Evolutionary conservation across 2,113 vertebrate species (phyloP), one percentile per base, ranked within the genome.

Genomic region (Tretioscincus oriximinensis): DNA sequence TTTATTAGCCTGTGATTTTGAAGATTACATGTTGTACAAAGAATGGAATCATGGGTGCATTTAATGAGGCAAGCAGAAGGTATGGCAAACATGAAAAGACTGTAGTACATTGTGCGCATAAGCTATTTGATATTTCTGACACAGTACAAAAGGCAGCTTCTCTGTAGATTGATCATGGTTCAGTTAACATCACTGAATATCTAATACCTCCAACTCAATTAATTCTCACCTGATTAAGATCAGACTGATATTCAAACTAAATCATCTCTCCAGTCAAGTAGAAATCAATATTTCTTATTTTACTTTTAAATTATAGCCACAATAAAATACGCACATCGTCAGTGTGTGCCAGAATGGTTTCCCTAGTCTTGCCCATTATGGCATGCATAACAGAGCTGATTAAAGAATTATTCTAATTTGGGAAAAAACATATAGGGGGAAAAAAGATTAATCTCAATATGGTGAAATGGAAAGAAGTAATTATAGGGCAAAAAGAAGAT

Each of bases 241-340:
- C 91, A 92, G 93, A 90, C 92, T 91, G 95, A 96, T 96, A 97
- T 95, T 95, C 95, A 96, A 96, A 98, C 95, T 96, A 97, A 96
- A 97, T 97, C 96, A 95, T 91, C 95, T 95, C 95, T 97, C 96
- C 95, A 97, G 96, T 96, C 95, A 94, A 97, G 96, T 96, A 97
- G 96, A 98, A 97, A 96, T 95, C 95, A 92, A 95, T 96, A 95
- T 95, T 93, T 95, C 95, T 96, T 94, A 97, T 99, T 96, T 98
- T 96, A 97, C 97, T 97, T 97, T 97, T 97, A 98, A 97, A 99
- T 99, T 96, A 95, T 92, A 94, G 93, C 91, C 96, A 95, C 91
- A 94, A 92, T 95, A 90, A 95, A 95, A 95, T 91, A 89, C 83
- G 90, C 71, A 86, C 89, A 86, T 94, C 82, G 86, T 94, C 94